phyloP scores from a whole-genome alignment of 1,140 invertebrate species.

The Scaptomyza hsui region DNA sequence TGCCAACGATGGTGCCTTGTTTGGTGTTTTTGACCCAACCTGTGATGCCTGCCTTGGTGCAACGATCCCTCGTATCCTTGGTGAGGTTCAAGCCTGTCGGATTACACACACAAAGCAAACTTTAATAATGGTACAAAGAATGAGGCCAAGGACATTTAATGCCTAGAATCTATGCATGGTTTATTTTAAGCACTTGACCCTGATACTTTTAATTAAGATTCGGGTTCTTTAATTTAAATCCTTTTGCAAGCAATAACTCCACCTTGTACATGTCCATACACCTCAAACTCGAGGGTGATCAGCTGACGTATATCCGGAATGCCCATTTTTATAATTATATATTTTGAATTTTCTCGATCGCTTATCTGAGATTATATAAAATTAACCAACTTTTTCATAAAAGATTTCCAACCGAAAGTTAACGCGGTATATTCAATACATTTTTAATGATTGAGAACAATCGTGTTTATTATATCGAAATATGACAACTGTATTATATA shows the following conservation, averaged over 20 bases:
- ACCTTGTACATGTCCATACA: constrained; percentile 95
- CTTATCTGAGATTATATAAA: constrained; percentile 45
- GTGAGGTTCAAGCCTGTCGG: constrained; percentile 92
- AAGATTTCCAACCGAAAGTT: not conserved
- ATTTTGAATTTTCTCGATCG: constrained; percentile 9
- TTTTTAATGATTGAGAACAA: constrained; percentile 6
- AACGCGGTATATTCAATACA: constrained; percentile 15
- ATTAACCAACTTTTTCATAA: not conserved
- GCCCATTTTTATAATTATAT: constrained; percentile 84
- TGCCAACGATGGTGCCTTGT: constrained; percentile 93
- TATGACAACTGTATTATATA: not conserved
- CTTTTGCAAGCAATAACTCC: not conserved
- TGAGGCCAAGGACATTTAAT: constrained; percentile 63
- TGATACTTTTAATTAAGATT: not conserved
- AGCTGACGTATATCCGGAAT: constrained; percentile 86
- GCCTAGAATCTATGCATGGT: constrained; percentile 31
- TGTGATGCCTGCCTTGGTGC: constrained; percentile 88
- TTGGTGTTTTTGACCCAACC: constrained; percentile 97
- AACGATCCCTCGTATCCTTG: constrained; percentile 93
- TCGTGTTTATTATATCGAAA: not conserved
- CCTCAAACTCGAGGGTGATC: constrained; percentile 94
- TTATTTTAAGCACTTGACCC: constrained; percentile 60
- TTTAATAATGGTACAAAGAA: constrained; percentile 36
- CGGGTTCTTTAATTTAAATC: not conserved
- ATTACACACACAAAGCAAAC: constrained; percentile 30